Base-by-base conservation (phyloP, 2,113 vertebrate genomes). In the Grus americana region DNA sequence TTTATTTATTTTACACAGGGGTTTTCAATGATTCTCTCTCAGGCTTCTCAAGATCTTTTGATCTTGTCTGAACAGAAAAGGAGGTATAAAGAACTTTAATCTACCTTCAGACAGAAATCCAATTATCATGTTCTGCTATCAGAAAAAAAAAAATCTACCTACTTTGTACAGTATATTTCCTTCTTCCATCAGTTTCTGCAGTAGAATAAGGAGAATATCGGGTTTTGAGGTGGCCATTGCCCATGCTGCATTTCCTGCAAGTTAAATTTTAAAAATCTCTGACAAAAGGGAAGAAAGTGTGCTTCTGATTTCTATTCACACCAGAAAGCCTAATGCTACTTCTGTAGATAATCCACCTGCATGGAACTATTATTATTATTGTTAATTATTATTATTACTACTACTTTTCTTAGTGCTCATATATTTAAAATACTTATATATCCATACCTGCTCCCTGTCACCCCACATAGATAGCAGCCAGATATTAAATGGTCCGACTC, bases 161-260 rank as follows among this genome's bases (percentile, higher is more conserved):
- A 99, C 99, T 98, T 99, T 99, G 96, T 99, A 99, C 82, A 99
- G 98, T 34, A 98, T 58, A 90, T 99, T 99, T 94, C 99, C 99
- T 98, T 99, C 99, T 97, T 99, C 99, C 99, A 99, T 99, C 90
- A 99, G 98, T 95, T 99, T 99, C 98, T 99, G 99, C 38, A 99
- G 98, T 50, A 99, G 99, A 95, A 99, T 99, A 95, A 99, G 99
- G 95, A 99, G 98, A 95, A 99, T 99, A 84, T 99, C 99, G 4
- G 99, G 99, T 94, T 99, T 99, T 87, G 99, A 99, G 38, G 99
- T 99, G 32, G 99, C 99, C 99, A 99, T 99, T 58, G 99, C 99
- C 99, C 99, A 99, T 1, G 99, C 99, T 75, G 99, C 99, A 50
- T 99, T 99, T 97, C 99, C 99, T 99, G 98, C 67, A 96, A 98